Conservation (phyloP, 1,140 invertebrate genomes). For the Drosophila willistoni region DNA sequence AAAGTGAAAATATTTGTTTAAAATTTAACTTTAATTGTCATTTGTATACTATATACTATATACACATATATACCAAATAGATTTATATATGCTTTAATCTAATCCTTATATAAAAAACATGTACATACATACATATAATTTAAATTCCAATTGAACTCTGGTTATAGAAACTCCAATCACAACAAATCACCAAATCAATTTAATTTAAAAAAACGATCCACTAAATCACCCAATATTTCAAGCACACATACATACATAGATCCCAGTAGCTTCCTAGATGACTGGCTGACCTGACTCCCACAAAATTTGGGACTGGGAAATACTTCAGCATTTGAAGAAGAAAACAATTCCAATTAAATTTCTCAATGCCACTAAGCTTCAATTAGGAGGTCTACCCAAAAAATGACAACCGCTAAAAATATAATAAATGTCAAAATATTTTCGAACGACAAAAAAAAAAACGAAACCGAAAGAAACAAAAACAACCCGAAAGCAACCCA, state of each 20-base stretch:
- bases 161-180: neutral
- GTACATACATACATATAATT: too few species aligned
- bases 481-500: conserved; percentile 7
- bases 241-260: neutral
- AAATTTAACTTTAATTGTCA: too few species aligned
- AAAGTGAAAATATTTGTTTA: too few species aligned
- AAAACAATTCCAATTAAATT: conserved; percentile 44
- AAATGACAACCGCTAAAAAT: conserved; percentile 56
- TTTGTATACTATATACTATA: too few species aligned
- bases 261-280: neutral
- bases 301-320: neutral
- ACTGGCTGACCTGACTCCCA: neutral
- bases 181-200: neutral
- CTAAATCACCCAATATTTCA: neutral
- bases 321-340: neutral
- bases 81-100: too few species aligned
- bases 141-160: too few species aligned
- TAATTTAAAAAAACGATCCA: neutral
- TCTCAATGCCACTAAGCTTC: conserved; percentile 43
- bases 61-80: too few species aligned
- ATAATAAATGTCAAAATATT: conserved; percentile 64
- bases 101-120: too few species aligned
- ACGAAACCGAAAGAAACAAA: conserved; percentile 12
- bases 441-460: conserved; percentile 16
- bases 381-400: conserved; percentile 43